Conservation (phyloP, 2,888 invertebrate species). For the Allolobophora icterica region DNA sequence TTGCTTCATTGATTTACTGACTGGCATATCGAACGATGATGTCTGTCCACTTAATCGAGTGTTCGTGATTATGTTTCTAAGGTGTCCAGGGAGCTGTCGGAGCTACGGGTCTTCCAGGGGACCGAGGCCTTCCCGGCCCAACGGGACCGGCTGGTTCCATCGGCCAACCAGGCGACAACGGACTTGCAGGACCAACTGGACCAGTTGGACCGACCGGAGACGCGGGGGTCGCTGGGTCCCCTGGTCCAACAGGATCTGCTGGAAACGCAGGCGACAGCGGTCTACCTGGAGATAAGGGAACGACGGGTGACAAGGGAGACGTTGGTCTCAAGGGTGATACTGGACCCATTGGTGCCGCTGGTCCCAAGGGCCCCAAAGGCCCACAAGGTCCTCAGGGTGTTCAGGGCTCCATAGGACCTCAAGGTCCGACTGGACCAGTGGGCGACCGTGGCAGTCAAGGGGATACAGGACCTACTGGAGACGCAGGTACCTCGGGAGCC, state of each 20-base stretch:
- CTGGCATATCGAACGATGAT: neutral
- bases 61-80: neutral
- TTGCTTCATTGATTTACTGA: too few relatives aligned
- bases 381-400: conserved; percentile 39
- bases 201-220: conserved; percentile 43
- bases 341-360: conserved; percentile 36
- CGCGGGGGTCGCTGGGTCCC: conserved; percentile 39
- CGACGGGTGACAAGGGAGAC: conserved; percentile 20
- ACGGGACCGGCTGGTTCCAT: conserved; percentile 32
- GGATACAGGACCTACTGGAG: conserved; percentile 35
- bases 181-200: conserved; percentile 39
- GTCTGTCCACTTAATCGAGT: neutral
- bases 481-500: conserved; percentile 40
- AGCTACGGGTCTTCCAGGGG: conserved; percentile 37
- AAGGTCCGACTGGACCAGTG: conserved; percentile 53
- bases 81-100: conserved; percentile 27
- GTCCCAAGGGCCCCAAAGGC: conserved; percentile 72
- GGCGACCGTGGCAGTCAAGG: conserved; percentile 38
- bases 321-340: conserved; percentile 21
- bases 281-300: conserved; percentile 29
- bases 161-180: conserved; percentile 35
- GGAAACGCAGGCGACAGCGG: conserved; percentile 43
- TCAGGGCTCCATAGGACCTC: conserved; percentile 31
- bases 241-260: conserved; percentile 40
- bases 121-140: conserved; percentile 43